These are phyloP conservation scores for Cheilosia grossa DNA, from an alignment of 2,888 invertebrate species.

Conservation along the genomic window DNA sequence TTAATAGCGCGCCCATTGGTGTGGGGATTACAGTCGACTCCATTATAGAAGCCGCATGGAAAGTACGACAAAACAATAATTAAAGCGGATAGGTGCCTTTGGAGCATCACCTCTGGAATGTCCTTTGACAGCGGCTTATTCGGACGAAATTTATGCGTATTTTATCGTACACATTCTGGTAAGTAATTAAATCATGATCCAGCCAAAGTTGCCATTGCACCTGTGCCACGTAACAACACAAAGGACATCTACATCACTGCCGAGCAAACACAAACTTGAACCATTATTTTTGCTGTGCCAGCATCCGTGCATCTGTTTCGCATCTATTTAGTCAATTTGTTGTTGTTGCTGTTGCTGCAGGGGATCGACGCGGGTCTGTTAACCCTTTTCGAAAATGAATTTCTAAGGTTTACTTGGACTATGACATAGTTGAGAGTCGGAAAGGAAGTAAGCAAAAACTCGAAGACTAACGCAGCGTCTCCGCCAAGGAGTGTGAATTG, in stretches of 20 bases:
- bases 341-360: conserved; percentile 22
- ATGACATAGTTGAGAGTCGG: conserved; percentile 36
- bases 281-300: conserved; percentile 36
- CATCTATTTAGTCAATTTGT: conserved; percentile 68
- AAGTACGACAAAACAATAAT: conserved; percentile 7
- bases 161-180: conserved; percentile 50
- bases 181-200: conserved; percentile 74
- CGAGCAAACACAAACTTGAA: conserved; percentile 56
- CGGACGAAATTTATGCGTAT: conserved; percentile 41
- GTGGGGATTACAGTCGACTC: conserved; percentile 5
- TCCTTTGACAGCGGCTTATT: conserved; percentile 27
- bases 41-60: conserved; percentile 3
- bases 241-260: conserved; percentile 47
- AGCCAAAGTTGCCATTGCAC: conserved; percentile 61
- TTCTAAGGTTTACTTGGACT: conserved; percentile 62
- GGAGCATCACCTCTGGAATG: neutral
- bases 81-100: conserved; percentile 1
- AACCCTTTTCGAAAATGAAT: conserved; percentile 63
- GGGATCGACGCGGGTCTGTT: conserved; percentile 23
- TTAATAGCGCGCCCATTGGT: conserved; percentile 45
- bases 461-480: conserved; percentile 5
- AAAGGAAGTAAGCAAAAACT: neutral
- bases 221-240: conserved; percentile 48
- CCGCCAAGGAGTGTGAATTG: conserved; percentile 39
- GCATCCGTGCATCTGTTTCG: conserved; percentile 64